These are phyloP conservation scores for Myiopsitta monachus DNA, from an alignment of 2,113 vertebrate genomes.

Conservation along the genomic window DNA sequence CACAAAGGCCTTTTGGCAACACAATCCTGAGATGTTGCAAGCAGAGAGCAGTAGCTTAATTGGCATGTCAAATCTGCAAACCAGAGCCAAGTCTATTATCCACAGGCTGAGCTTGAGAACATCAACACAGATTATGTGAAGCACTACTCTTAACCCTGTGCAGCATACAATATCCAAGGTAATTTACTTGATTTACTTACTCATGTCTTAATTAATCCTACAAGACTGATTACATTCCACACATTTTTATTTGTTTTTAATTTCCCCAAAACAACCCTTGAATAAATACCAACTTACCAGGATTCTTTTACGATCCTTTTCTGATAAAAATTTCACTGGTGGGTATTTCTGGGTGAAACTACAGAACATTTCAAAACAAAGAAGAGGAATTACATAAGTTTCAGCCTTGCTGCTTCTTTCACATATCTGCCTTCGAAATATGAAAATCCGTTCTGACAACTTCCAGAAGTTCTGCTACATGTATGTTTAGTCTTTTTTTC, in stretches of 20 bases:
- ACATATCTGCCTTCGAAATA: background rate
- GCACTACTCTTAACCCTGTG: background rate
- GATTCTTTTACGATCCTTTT: constrained; percentile 98
- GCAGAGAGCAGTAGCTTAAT: background rate
- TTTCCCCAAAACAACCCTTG: background rate
- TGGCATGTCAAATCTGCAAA: background rate
- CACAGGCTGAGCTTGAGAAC: background rate
- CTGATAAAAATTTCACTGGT: constrained; percentile 96
- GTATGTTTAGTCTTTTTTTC: background rate
- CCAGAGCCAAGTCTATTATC: background rate
- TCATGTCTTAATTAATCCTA: background rate
- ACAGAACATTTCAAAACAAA: constrained; percentile 52
- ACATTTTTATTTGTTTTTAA: background rate
- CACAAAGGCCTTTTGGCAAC: background rate
- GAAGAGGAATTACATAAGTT: background rate
- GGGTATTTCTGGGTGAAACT: constrained; percentile 98
- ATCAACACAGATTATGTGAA: background rate
- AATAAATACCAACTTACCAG: constrained; percentile 81
- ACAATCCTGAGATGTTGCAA: background rate
- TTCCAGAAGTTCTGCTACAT: background rate
- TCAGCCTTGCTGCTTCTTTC: background rate
- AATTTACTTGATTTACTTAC: background rate
- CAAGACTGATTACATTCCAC: background rate
- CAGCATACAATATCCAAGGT: background rate
- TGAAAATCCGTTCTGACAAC: background rate